Evolutionary conservation across 1,140 invertebrate genomes (phyloP).

Genomic region (Hylyphantes graminicola): DNA sequence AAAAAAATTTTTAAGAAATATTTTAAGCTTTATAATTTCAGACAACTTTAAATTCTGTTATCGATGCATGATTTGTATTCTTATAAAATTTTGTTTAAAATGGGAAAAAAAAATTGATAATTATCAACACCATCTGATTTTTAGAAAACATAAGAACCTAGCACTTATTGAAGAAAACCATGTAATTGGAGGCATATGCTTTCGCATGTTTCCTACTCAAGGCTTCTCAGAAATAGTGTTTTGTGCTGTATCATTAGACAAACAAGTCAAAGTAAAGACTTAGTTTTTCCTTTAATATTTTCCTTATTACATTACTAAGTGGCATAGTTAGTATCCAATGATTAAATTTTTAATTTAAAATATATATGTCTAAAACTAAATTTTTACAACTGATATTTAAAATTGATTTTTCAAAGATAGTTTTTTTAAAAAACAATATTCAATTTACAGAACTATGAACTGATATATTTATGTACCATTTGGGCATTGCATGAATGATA

Average conservation of each 20-base stretch:
- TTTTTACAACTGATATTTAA: neutral
- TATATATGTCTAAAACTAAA: neutral
- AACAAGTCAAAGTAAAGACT: conserved; percentile 80
- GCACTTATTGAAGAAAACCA: conserved; percentile 90
- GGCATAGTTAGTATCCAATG: neutral
- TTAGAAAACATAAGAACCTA: conserved; percentile 93
- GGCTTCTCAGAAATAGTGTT: conserved; percentile 99
- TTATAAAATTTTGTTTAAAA: neutral
- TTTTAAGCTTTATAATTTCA: no score
- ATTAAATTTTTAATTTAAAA: neutral
- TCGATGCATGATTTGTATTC: neutral
- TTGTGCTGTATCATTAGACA: conserved; percentile 94
- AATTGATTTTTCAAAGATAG: no score
- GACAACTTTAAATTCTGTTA: no score
- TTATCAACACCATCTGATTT: neutral
- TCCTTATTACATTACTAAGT: neutral
- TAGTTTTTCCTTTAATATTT: neutral
- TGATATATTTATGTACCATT: neutral
- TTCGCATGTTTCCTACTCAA: conserved; percentile 91
- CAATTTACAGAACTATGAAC: neutral
- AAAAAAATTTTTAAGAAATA: no score
- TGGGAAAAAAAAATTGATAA: neutral
- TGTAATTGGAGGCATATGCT: conserved; percentile 98
- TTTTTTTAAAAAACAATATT: neutral
- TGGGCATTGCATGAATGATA: neutral